Evolutionary conservation across 2,888 invertebrate genomes (phyloP).

Genomic region (Griposia aprilina): DNA sequence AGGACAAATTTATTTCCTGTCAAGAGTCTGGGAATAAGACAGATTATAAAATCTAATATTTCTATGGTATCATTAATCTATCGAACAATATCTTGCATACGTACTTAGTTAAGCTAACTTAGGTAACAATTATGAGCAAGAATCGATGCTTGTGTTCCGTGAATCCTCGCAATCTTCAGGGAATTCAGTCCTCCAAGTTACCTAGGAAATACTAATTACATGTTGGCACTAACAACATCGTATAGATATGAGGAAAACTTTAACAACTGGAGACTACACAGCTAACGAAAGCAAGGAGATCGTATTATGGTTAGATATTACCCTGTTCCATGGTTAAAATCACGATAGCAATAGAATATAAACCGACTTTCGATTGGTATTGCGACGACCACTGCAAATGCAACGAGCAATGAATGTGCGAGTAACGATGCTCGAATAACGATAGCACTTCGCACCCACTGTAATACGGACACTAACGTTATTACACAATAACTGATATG

Average conservation of each 20-base stretch:
- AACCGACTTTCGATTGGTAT: conserved; percentile 51
- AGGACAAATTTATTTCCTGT: background rate
- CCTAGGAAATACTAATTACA: conserved; percentile 39
- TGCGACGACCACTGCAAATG: conserved; percentile 39
- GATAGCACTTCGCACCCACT: conserved; percentile 47
- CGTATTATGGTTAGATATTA: conserved; percentile 28
- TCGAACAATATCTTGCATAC: background rate
- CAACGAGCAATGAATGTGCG: conserved; percentile 55
- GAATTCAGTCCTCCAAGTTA: conserved; percentile 25
- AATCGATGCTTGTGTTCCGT: conserved; percentile 2
- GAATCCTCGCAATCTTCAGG: conserved; percentile 22
- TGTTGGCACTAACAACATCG: background rate
- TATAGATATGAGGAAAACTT: conserved; percentile 41
- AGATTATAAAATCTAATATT: background rate
- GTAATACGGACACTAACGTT: conserved; percentile 49
- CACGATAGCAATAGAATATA: conserved; percentile 32
- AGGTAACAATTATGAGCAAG: background rate
- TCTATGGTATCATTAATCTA: background rate
- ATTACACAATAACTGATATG: conserved; percentile 44
- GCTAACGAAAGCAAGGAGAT: conserved; percentile 22
- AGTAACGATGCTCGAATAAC: conserved; percentile 55
- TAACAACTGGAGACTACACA: conserved; percentile 2
- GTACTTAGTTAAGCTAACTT: background rate
- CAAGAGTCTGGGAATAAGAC: background rate
- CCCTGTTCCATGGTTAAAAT: conserved; percentile 47